Base-by-base conservation (phyloP, 2,888 invertebrate species). In the Nemurella pictetii region DNA sequence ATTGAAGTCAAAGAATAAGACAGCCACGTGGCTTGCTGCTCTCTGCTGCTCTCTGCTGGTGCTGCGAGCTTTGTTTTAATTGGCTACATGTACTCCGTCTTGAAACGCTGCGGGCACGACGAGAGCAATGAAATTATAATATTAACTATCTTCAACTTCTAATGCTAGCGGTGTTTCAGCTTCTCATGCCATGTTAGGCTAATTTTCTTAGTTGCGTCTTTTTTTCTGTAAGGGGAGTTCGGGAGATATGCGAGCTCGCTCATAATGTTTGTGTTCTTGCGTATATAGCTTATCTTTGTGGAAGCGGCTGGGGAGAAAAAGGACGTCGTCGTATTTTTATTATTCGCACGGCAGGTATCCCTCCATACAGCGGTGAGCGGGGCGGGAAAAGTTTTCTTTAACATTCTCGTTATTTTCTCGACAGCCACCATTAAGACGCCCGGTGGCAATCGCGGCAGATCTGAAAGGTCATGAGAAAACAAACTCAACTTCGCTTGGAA, bases 11-110 rank as follows among this genome's bases (percentile, higher is more conserved):
- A 7, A 36, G 36, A n/a, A n/a, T n/a, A n/a, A n/a, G n/a, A n/a
- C n/a, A n/a, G n/a, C n/a, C n/a, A n/a, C n/a, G n/a, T n/a, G n/a
- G n/a, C 55, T 7, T 12, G 9, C 15, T 36, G 55, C 7, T 36
- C 55, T 36, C 55, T 36, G 55, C 15, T 36, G n/a, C n/a, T n/a
- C 25, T 15, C 4, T 74, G 74, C 36, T 36, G 30, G n/a, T n/a
- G 25, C 36, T 30, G 26, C 25, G 26, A 20, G 72, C 27, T 28
- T 20, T 55, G 28, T 72, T 82, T 72, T 82, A 82, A 82, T 82
- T 82, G 82, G 82, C 27, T 72, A 28, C 82, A 72, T 82, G 82
- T 82, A 55, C 55, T 36, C 26, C 26, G 12, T 3, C n/a, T n/a
- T n/a, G n/a, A n/a, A n/a, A n/a, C 28, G 82, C 82, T n/a, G 25